Conservation (phyloP, 2,797 vertebrate species). For the Kryptolebias ocellatus region DNA sequence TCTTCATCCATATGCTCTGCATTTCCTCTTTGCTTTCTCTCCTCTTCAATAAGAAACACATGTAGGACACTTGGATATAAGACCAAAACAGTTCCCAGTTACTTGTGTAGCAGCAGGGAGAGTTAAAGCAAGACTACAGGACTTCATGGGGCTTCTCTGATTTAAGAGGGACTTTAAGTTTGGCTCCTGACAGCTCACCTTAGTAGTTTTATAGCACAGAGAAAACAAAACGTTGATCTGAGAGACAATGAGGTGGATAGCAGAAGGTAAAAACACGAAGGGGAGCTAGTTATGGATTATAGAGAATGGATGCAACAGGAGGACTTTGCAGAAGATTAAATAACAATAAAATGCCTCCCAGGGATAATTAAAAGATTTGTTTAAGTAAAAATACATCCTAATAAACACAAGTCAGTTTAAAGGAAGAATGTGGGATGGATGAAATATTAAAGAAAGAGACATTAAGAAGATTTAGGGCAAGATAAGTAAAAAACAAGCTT, state of each 20-base stretch:
- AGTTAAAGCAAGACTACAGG: slow-evolving; percentile 42
- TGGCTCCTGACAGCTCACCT: slow-evolving; percentile 37
- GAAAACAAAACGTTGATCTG: slow-evolving; percentile 39
- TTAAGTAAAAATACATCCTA: too few species aligned
- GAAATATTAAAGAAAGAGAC: too few species aligned
- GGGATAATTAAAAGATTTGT: too few species aligned
- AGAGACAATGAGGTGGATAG: slow-evolving; percentile 9
- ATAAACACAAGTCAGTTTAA: too few species aligned
- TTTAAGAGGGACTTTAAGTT: slow-evolving; percentile 32
- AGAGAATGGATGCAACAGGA: not conserved
- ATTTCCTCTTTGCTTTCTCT: slow-evolving; percentile 46
- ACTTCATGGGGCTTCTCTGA: slow-evolving; percentile 30
- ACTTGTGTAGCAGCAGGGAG: slow-evolving; percentile 34
- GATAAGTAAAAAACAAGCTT: too few species aligned
- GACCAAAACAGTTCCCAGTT: slow-evolving; percentile 37
- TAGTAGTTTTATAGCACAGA: slow-evolving; percentile 46
- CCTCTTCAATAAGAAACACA: slow-evolving; percentile 48
- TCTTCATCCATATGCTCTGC: slow-evolving; percentile 36
- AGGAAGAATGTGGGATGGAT: too few species aligned
- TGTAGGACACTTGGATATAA: slow-evolving; percentile 33
- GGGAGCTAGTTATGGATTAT: not conserved
- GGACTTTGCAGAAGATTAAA: not conserved
- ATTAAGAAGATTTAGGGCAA: too few species aligned
- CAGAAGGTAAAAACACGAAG: not conserved
- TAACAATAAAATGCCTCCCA: too few species aligned